Conservation (phyloP, 2,888 invertebrate species). For the Drosophila falleni region DNA sequence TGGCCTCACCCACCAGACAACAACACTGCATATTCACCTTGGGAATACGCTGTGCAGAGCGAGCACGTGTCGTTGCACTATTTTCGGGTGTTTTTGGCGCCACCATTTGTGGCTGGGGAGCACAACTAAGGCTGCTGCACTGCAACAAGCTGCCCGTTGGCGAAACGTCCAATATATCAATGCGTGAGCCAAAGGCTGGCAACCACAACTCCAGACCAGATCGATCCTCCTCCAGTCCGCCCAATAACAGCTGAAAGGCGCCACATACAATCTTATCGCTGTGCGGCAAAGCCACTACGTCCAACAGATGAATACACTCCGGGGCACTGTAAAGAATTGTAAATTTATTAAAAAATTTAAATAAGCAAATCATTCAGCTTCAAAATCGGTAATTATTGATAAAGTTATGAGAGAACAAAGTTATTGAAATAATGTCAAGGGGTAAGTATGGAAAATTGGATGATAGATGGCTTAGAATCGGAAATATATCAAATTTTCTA, state of each 20-base stretch:
- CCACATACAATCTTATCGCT: conserved; percentile 89
- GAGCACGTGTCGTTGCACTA: conserved; percentile 56
- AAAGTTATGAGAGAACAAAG: no score
- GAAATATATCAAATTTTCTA: no score
- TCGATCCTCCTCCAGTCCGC: conserved; percentile 87
- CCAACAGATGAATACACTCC: conserved; percentile 95
- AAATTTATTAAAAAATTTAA: background rate
- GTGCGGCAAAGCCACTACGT: conserved; percentile 91
- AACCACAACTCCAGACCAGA: conserved; percentile 91
- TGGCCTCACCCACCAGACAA: conserved; percentile 90
- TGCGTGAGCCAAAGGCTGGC: conserved; percentile 89
- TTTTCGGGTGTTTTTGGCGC: conserved; percentile 61
- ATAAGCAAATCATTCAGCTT: no score
- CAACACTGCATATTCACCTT: conserved; percentile 84
- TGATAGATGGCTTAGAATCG: no score
- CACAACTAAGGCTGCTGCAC: conserved; percentile 86
- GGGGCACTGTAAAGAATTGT: conserved; percentile 88
- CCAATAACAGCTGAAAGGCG: conserved; percentile 81
- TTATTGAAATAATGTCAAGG: no score
- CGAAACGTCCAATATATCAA: conserved; percentile 88
- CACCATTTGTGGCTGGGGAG: conserved; percentile 73
- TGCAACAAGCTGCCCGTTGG: conserved; percentile 88
- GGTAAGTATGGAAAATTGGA: no score
- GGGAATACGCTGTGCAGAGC: conserved; percentile 73
- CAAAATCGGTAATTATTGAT: no score